These are phyloP conservation scores for Solea solea DNA, from an alignment of 2,113 vertebrate species.

Conservation along the genomic window DNA sequence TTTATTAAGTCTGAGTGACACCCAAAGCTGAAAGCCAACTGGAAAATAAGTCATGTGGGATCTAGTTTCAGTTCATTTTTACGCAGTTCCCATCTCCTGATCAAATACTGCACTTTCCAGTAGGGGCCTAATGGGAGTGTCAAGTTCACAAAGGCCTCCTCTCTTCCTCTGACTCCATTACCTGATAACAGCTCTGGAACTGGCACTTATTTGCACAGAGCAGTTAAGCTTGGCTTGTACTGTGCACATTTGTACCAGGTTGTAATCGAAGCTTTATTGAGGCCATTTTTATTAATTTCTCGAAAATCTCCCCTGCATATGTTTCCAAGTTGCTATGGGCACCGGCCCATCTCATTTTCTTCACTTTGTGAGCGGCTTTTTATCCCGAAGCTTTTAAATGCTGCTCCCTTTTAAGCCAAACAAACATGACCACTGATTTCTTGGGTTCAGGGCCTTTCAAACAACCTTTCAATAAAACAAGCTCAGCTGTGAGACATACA, in stretches of 20 bases:
- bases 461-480: conserved; percentile 82
- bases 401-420: conserved; percentile 71
- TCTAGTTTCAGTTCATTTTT: conserved; percentile 88
- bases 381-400: conserved; percentile 61
- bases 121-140: conserved; percentile 86
- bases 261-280: conserved; percentile 64
- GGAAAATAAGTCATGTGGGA: conserved; percentile 86
- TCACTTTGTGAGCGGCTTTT: conserved; percentile 47
- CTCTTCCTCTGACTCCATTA: conserved; percentile 78
- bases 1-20: conserved; percentile 89
- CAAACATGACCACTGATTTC: conserved; percentile 77
- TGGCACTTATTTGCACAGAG: conserved; percentile 67
- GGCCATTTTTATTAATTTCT: conserved; percentile 65
- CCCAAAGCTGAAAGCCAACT: conserved; percentile 77
- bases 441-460: conserved; percentile 78
- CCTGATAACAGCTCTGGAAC: conserved; percentile 74
- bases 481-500: conserved; percentile 80
- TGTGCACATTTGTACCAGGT: conserved; percentile 44
- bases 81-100: conserved; percentile 85
- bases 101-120: conserved; percentile 88
- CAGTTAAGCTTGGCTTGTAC: conserved; percentile 45
- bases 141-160: conserved; percentile 78
- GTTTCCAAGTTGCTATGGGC: conserved; percentile 37
- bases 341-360: conserved; percentile 60
- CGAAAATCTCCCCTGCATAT: conserved; percentile 34